phyloP scores from a whole-genome alignment of 37 sponge, comb jelly and placozoan genomes.

The Agelas oroides region DNA sequence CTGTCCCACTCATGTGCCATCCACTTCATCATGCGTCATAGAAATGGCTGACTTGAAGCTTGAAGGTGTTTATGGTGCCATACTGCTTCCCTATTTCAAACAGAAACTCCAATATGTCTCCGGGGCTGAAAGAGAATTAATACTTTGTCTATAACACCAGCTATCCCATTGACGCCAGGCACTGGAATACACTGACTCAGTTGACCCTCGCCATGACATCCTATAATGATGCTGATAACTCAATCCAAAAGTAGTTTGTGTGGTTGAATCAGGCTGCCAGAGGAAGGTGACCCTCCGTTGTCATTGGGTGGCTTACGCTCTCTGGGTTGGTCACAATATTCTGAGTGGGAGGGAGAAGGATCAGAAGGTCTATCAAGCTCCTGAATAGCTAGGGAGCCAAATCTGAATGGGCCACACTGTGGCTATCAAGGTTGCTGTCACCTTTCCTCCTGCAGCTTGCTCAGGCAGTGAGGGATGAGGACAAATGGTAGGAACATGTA shows the following conservation, averaged over 20 bases:
- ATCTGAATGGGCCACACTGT: constrained; percentile 41
- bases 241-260: neutral
- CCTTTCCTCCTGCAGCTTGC: neutral
- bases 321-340: constrained; percentile 15
- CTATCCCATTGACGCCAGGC: constrained; percentile 22
- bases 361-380: constrained; percentile 3
- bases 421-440: constrained; percentile 3
- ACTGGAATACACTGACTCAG: constrained; percentile 33
- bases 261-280: constrained; percentile 34
- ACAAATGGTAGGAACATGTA: constrained; percentile 33
- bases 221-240: constrained; percentile 20
- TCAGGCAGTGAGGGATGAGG: neutral
- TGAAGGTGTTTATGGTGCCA: constrained; percentile 15
- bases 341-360: constrained; percentile 15
- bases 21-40: constrained; percentile 26
- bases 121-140: constrained; percentile 48
- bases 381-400: constrained; percentile 35
- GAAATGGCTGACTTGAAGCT: constrained; percentile 29
- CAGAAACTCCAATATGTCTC: constrained; percentile 35
- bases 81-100: constrained; percentile 35
- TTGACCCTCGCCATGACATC: constrained; percentile 30
- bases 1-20: constrained; percentile 9
- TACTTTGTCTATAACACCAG: constrained; percentile 11
- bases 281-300: constrained; percentile 23
- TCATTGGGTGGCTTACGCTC: constrained; percentile 29